A percentile compares a stretch with the other conserved stretches of the same genome.
phyloP scores from a whole-genome alignment of 2,888 invertebrate genomes.

The Brachyptera putata region DNA sequence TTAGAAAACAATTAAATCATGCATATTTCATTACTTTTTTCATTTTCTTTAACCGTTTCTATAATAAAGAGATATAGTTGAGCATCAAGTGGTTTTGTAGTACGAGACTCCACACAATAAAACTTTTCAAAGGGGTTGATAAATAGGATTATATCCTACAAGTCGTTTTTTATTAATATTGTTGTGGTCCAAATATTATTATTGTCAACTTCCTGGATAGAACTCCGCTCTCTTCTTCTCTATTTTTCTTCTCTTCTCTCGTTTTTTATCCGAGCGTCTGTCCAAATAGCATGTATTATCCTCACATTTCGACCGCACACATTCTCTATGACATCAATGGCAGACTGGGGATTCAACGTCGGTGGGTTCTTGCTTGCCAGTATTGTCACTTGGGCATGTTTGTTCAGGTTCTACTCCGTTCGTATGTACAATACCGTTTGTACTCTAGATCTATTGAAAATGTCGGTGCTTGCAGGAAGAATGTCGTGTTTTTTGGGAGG shows the following conservation, averaged over 20 bases:
- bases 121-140: constrained; percentile 1
- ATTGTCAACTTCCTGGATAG: constrained; percentile 19
- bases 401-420: neutral
- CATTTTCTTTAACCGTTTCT: neutral
- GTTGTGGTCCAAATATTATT: constrained; percentile 27
- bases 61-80: neutral
- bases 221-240: neutral
- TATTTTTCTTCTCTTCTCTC: neutral
- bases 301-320: constrained; percentile 1
- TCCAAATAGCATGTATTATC: constrained; percentile 2
- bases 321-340: neutral
- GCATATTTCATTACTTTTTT: constrained; percentile 12
- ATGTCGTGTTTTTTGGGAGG: too few species aligned
- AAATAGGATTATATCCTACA: constrained; percentile 16
- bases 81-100: constrained; percentile 17
- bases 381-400: constrained; percentile 6
- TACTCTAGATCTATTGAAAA: too few species aligned
- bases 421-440: neutral
- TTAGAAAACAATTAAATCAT: constrained; percentile 4
- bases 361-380: constrained; percentile 3
- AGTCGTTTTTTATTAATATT: constrained; percentile 17
- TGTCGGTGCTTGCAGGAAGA: too few species aligned
- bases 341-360: neutral
- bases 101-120: neutral
- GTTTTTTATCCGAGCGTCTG: neutral